Base-by-base conservation (phyloP, 2,797 vertebrate genomes). In the Darevskia nairensis region DNA sequence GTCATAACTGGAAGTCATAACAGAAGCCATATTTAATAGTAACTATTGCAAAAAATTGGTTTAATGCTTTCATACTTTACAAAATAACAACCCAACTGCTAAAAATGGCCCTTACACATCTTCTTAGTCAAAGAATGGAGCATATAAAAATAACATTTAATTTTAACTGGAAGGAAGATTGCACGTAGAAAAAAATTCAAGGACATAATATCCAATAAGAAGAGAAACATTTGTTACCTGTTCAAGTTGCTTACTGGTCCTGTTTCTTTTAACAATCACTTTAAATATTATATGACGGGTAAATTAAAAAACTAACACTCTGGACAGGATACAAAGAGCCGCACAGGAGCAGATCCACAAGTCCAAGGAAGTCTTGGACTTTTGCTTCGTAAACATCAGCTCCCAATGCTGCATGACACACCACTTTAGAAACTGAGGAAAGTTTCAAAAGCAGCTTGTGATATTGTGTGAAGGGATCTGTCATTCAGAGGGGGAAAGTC, bases 51-150 rank as follows among this genome's bases (percentile, higher is more conserved):
- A 85, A 96, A 96, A 96, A 93, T 92, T 82, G 89, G 72, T 95
- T 96, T 96, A 96, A 95, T 96, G 95, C 95, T 96, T 95, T 94
- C 95, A 94, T 96, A 94, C 90, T 95, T 95, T 95, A 96, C 94
- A 96, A 96, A 96, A 95, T 93, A 94, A 96, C 88, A 91, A 93
- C 88, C 93, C 94, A 87, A 91, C 94, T 90, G 92, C 95, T 93
- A 88, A 93, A 95, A 96, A 95, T 92, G 95, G 94, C 93, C 96
- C 94, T 94, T 93, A 92, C 89, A 90, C 85, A 21, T 90, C 91
- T 92, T 96, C 94, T 94, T 95, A 92, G 92, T 95, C 91, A 86
- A 94, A 92, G 89, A 89, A 90, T 80, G 91, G 92, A 94, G 89
- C 83, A 80, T 93, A 92, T 91, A 91, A 95, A 95, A 96, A 61